Conservation (phyloP, 2,113 vertebrate species). For the Gadus chalcogrammus region DNA sequence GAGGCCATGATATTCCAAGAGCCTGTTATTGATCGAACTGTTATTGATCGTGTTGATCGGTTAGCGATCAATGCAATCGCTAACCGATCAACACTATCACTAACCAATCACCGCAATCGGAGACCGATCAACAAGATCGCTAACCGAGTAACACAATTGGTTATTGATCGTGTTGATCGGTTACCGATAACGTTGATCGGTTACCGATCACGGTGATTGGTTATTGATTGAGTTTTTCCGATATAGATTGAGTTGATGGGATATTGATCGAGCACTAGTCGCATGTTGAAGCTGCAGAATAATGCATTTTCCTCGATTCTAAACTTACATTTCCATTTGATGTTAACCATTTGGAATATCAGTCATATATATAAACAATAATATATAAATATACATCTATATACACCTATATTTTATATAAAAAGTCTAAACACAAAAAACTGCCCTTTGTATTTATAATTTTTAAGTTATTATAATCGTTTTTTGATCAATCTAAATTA, state of each 20-base stretch:
- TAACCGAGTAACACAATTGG: background rate
- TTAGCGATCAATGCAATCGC: constrained; percentile 10
- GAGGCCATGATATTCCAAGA: constrained; percentile 66
- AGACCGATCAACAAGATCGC: too few relatives aligned
- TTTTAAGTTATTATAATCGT: constrained; percentile 25
- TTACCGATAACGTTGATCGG: too few relatives aligned
- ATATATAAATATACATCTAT: background rate
- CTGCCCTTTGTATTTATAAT: constrained; percentile 27
- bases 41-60: constrained; percentile 50
- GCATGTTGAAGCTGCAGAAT: constrained; percentile 66
- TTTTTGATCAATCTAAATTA: constrained; percentile 2
- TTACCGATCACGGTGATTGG: too few relatives aligned
- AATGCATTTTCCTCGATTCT: constrained; percentile 51
- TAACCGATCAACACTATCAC: too few relatives aligned
- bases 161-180: too few relatives aligned
- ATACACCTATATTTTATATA: constrained; percentile 68
- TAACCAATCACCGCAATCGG: too few relatives aligned
- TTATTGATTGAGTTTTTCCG: too few relatives aligned
- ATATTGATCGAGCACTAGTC: constrained; percentile 61
- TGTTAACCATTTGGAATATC: constrained; percentile 62
- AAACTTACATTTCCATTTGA: constrained; percentile 63
- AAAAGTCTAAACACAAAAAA: constrained; percentile 46
- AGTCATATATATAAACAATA: constrained; percentile 5
- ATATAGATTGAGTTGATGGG: too few relatives aligned
- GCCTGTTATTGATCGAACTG: constrained; percentile 48